Evolutionary conservation across 2,797 vertebrate genomes (phyloP).

Genomic region (Gymnothorax reevesii): DNA sequence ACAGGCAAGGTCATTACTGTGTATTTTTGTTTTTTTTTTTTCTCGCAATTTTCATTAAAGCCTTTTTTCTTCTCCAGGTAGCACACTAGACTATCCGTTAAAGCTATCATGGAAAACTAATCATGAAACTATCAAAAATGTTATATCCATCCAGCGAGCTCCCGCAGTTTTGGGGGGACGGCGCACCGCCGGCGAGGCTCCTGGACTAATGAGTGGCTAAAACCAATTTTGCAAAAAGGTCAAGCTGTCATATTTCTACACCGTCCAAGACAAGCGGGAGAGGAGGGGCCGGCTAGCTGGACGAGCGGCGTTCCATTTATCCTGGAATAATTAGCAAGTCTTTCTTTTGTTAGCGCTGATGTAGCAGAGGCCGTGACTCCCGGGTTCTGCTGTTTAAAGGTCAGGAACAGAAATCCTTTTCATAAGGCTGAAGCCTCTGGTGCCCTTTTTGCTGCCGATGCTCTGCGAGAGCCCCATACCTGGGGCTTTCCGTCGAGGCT

Average conservation of each 20-base stretch:
- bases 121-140: conserved; percentile 9
- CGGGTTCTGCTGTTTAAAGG: conserved; percentile 46
- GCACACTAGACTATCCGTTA: background rate
- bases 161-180: background rate
- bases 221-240: conserved; percentile 45
- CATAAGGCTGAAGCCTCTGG: conserved; percentile 12
- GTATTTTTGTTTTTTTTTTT: background rate
- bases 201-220: conserved; percentile 45
- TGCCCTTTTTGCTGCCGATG: conserved; percentile 43
- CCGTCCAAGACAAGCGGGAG: conserved; percentile 23
- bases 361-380: conserved; percentile 18
- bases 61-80: background rate
- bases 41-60: background rate
- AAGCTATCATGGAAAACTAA: background rate
- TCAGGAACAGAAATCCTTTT: conserved; percentile 49
- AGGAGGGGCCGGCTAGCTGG: conserved; percentile 27
- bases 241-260: conserved; percentile 38
- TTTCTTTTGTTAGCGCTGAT: conserved; percentile 34
- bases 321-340: conserved; percentile 46
- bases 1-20: background rate
- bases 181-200: conserved; percentile 24
- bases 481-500: conserved; percentile 14
- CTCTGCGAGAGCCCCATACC: conserved; percentile 14
- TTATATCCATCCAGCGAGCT: background rate
- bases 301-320: conserved; percentile 8